Percentiles rank a stretch among this genome's conserved stretches.
Evolutionary conservation across 1,140 invertebrate genomes (phyloP).

Genomic region (Oedothorax gibbosus): DNA sequence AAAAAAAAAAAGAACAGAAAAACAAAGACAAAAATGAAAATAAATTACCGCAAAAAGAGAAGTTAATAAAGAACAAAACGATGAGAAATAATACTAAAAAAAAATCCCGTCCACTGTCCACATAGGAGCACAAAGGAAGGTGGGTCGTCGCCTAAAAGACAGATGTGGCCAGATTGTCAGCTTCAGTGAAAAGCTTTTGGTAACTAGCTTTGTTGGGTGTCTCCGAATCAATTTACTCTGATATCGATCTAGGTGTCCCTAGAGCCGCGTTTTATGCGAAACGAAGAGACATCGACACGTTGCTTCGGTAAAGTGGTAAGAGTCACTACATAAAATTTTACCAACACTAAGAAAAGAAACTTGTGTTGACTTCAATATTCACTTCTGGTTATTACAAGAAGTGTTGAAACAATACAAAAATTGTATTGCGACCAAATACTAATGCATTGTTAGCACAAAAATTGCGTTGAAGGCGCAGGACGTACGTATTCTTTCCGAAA

Average conservation of each 20-base stretch:
- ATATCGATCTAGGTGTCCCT: slow-evolving; percentile 43
- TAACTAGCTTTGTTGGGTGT: slow-evolving; percentile 54
- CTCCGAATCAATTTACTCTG: slow-evolving; percentile 57
- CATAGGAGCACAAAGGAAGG: neutral
- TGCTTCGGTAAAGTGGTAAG: too few relatives aligned
- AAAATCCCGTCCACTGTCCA: neutral
- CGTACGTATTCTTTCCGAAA: too few relatives aligned
- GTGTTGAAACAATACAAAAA: too few relatives aligned
- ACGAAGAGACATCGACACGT: too few relatives aligned
- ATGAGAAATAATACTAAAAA: neutral
- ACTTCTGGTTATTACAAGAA: too few relatives aligned
- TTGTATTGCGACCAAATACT: too few relatives aligned
- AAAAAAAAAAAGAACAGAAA: neutral
- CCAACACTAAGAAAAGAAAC: too few relatives aligned
- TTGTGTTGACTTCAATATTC: too few relatives aligned
- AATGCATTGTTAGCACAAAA: too few relatives aligned
- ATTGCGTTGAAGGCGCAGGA: too few relatives aligned
- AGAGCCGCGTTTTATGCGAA: neutral
- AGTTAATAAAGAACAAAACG: neutral
- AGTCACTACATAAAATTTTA: too few relatives aligned
- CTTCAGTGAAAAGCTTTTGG: slow-evolving; percentile 57
- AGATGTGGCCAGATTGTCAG: slow-evolving; percentile 56
- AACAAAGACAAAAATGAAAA: neutral
- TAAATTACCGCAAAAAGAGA: neutral
- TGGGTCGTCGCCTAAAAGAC: slow-evolving; percentile 50